Evolutionary conservation across 2,797 vertebrate species (phyloP).

Genomic region (Chromis chromis): DNA sequence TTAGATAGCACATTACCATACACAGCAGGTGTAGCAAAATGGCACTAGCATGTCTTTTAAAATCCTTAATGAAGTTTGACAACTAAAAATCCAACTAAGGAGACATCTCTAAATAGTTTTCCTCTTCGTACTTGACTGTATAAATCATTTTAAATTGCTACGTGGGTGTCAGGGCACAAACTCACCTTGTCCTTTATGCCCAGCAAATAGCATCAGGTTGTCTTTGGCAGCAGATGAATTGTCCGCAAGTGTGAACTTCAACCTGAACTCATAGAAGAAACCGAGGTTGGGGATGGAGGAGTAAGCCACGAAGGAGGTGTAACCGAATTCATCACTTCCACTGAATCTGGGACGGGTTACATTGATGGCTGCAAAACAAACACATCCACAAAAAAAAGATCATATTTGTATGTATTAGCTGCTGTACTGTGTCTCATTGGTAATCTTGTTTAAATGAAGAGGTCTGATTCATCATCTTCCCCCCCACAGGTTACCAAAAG

Average conservation of each 20-base stretch:
- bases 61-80: conserved; percentile 65
- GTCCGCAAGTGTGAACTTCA: conserved; percentile 89
- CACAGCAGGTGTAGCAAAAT: conserved; percentile 53
- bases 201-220: conserved; percentile 91
- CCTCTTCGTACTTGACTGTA: conserved; percentile 33
- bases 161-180: conserved; percentile 17
- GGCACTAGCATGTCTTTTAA: conserved; percentile 46
- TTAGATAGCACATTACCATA: conserved; percentile 71
- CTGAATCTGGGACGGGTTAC: conserved; percentile 88
- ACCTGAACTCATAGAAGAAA: conserved; percentile 87
- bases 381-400: conserved; percentile 18
- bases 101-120: conserved; percentile 34
- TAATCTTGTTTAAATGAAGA: conserved; percentile 19
- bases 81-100: conserved; percentile 44
- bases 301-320: conserved; percentile 88
- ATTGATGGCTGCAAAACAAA: conserved; percentile 82
- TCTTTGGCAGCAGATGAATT: conserved; percentile 86
- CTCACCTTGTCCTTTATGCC: conserved; percentile 91
- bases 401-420: background rate
- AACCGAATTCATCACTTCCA: conserved; percentile 87
- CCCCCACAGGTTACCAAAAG: conserved; percentile 72
- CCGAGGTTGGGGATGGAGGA: conserved; percentile 83
- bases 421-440: conserved; percentile 17
- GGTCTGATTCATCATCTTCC: conserved; percentile 30
- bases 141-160: conserved; percentile 43